Base-by-base conservation (phyloP, 2,113 vertebrate genomes). In the Peromyscus polionotus region DNA sequence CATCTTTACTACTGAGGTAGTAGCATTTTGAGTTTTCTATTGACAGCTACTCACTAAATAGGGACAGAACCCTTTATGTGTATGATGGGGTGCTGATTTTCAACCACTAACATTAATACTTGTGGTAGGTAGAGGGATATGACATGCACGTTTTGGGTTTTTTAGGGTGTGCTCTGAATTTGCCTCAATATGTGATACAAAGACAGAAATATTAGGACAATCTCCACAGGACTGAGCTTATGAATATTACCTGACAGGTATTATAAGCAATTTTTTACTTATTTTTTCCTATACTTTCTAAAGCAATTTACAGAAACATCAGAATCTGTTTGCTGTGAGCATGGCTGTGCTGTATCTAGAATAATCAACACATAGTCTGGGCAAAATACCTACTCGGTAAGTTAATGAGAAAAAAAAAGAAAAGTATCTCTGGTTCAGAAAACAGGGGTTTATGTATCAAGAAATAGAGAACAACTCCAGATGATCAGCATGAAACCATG, bases 121-220 rank as follows among this genome's bases (percentile, higher is more conserved):
- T 68, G 5, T 24, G 5, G 26, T 42, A 14, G n/a, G n/a, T 28
- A 10, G 28, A 92, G 20, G 2, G 9, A 48, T 48, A 13, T 67
- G 39, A 17, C 51, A 36, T 93, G 14, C 65, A 3, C 31, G 16
- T 63, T 20, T 20, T 7, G 26, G 7, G 65, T 45, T 48, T 67
- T 12, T 65, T 57, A 12, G 24, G 39, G 22, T 75, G 8, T 68
- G 33, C 13, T 17, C 17, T 17, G 1, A 31, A 11, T 57, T 39
- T 67, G 13, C 39, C 73, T 68, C 54, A 28, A 3, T 57, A 2
- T 77, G 92, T 77, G 90, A 97, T n/a, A 96, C 92, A 89, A 80
- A 97, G 70, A 96, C 97, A 90, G 67, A 97, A 87, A 22, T 39
- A 85, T 85, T 59, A 42, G 90, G 42, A 36, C 87, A 76, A 96